These are phyloP conservation scores for Latrodectus elegans DNA, from an alignment of 2,888 invertebrate genomes.

Conservation along the genomic window DNA sequence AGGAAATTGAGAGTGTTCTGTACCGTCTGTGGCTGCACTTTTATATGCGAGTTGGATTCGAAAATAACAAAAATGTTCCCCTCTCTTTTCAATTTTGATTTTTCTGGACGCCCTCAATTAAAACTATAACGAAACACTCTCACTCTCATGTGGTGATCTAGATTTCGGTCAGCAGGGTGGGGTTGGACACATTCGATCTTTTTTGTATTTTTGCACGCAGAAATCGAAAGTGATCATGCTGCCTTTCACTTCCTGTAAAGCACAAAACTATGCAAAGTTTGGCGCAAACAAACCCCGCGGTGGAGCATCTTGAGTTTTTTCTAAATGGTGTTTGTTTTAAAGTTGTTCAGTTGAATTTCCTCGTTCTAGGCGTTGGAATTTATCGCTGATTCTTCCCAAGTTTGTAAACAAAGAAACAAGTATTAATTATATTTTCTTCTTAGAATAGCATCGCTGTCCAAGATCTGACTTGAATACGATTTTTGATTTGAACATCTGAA, in stretches of 20 bases:
- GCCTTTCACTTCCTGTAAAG: constrained; percentile 39
- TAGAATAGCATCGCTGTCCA: too few species aligned
- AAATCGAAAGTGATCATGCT: constrained; percentile 61
- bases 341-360: not conserved
- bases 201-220: not conserved
- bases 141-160: constrained; percentile 47
- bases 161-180: constrained; percentile 63
- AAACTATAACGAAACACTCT: constrained; percentile 29
- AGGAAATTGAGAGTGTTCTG: not conserved
- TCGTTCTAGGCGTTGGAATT: too few species aligned
- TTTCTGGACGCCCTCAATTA: constrained; percentile 58
- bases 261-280: not conserved
- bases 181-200: constrained; percentile 1
- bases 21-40: constrained; percentile 19
- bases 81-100: constrained; percentile 23
- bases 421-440: too few species aligned
- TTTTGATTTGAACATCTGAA: too few species aligned
- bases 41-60: constrained; percentile 21
- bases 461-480: too few species aligned
- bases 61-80: constrained; percentile 12
- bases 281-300: not conserved
- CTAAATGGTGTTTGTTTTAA: constrained; percentile 9
- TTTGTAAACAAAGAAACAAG: too few species aligned
- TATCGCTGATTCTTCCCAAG: too few species aligned
- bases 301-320: constrained; percentile 29